Base-by-base conservation (phyloP, 2,797 vertebrate genomes). In the Gymnoscopelus braueri region DNA sequence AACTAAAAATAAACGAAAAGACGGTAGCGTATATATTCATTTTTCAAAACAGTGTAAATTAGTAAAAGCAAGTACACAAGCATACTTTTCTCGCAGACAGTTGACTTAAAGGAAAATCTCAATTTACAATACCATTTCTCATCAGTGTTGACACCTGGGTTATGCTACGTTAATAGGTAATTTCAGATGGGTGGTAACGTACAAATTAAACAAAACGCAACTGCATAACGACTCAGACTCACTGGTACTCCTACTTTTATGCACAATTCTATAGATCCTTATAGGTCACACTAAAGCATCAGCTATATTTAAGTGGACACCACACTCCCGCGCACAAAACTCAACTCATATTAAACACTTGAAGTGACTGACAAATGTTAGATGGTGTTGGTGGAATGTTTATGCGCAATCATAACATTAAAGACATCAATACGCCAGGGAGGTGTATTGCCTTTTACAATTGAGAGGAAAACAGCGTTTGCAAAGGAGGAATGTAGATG, bases 21-120 rank as follows among this genome's bases (percentile, higher is more conserved):
- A 82, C 63, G 64, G 79, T 77, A 82, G 63, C 74, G 77, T 83
- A 77, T 75, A 71, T 84, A 95, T 92, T 84, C 88, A 90, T 90
- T 90, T 74, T 91, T 86, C 89, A 93, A 94, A 94, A 93, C 88
- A 87, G 87, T 90, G 91, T 77, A 93, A 90, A 94, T 91, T 89
- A 94, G 89, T 91, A 87, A 93, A 94, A 91, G 94, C 87, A 83
- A 85, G 84, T 72, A 60, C 35, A 66, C n/a, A 58, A 63, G 72
- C 69, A 78, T 62, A 58, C 55, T 65, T 83, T 84, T 80, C 72
- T 85, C 69, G 79, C 26, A 52, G 54, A 80, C 69, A 74, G 72
- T 79, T 85, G 75, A 67, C 29, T 74, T 66, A 74, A 71, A 50
- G 62, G 78, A 74, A 55, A 48, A 75, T 83, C 44, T 57, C 63